Percentiles rank a stretch among this genome's conserved stretches.
These are phyloP conservation scores for Pachyrhynchus sulphureomaculatus DNA, from an alignment of 1,140 invertebrate species.

Conservation along the genomic window DNA sequence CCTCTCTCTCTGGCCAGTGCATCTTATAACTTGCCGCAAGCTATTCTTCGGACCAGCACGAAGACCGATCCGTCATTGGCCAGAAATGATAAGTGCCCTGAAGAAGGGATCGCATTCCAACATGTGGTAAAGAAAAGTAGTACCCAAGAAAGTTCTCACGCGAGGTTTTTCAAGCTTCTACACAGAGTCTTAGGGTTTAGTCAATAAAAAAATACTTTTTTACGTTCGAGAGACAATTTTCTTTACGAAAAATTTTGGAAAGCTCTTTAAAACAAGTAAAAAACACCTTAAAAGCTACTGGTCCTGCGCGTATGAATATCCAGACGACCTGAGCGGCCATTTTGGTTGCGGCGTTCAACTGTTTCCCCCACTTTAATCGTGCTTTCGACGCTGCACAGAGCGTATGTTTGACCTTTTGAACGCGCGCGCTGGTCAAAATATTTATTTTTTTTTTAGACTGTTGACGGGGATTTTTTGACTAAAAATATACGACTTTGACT, in stretches of 20 bases:
- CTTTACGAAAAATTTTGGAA: neutral
- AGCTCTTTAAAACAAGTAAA: neutral
- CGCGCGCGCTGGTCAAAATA: slow-evolving; percentile 26
- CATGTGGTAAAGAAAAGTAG: slow-evolving; percentile 43
- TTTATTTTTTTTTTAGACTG: slow-evolving; percentile 16
- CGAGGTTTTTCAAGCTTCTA: neutral
- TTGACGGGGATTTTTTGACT: slow-evolving; percentile 18
- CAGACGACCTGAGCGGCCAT: slow-evolving; percentile 19
- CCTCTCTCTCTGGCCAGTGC: slow-evolving; percentile 16
- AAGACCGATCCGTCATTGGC: slow-evolving; percentile 19
- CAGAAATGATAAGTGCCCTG: slow-evolving; percentile 2
- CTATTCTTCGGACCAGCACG: slow-evolving; percentile 17
- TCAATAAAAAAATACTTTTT: neutral
- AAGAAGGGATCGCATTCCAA: slow-evolving; percentile 35
- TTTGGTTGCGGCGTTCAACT: slow-evolving; percentile 37
- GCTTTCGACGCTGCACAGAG: slow-evolving; percentile 36
- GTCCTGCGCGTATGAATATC: slow-evolving; percentile 37
- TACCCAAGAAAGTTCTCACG: slow-evolving; percentile 32
- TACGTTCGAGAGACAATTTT: neutral
- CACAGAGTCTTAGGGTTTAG: neutral
- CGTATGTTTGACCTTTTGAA: slow-evolving; percentile 32
- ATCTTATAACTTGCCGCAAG: slow-evolving; percentile 25
- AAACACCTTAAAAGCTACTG: neutral
- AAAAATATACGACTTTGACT: slow-evolving; percentile 14
- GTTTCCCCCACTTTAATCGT: slow-evolving; percentile 40